These are phyloP conservation scores for Anabacerthia variegaticeps DNA, from an alignment of 2,797 vertebrate genomes.

Conservation along the genomic window DNA sequence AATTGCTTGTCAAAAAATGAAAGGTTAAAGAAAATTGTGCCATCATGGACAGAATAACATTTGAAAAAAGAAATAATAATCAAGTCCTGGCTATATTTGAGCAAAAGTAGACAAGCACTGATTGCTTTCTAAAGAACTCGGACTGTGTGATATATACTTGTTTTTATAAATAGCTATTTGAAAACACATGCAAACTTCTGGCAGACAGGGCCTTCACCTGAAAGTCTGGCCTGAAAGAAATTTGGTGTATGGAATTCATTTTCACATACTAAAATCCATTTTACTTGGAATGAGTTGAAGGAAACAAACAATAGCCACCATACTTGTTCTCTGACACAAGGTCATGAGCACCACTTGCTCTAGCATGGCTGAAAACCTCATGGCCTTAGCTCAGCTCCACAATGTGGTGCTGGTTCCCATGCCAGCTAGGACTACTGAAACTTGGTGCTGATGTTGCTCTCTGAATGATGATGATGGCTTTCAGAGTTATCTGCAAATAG, in stretches of 20 bases:
- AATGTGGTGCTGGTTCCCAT: background rate
- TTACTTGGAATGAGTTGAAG: background rate
- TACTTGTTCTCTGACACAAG: background rate
- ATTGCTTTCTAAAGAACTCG: slow-evolving; percentile 3
- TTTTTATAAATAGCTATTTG: slow-evolving; percentile 14
- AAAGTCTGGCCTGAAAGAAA: background rate
- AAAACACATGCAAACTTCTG: background rate
- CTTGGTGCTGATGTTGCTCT: background rate
- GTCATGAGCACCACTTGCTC: background rate
- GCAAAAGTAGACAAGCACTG: background rate
- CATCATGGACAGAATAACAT: background rate
- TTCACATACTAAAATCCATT: background rate
- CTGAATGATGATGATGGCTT: background rate
- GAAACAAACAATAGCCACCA: background rate
- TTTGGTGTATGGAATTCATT: background rate
- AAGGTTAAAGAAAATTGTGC: slow-evolving; percentile 29
- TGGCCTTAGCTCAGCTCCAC: background rate
- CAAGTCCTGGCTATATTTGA: background rate
- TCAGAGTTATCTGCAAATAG: background rate
- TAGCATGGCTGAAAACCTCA: background rate
- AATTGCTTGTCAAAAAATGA: slow-evolving; percentile 13
- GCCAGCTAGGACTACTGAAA: background rate
- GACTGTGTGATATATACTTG: background rate
- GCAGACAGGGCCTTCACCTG: background rate
- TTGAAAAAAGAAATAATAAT: slow-evolving; percentile 22